Conservation (phyloP, 2,113 vertebrate genomes). For the Xiphophorus hellerii region DNA sequence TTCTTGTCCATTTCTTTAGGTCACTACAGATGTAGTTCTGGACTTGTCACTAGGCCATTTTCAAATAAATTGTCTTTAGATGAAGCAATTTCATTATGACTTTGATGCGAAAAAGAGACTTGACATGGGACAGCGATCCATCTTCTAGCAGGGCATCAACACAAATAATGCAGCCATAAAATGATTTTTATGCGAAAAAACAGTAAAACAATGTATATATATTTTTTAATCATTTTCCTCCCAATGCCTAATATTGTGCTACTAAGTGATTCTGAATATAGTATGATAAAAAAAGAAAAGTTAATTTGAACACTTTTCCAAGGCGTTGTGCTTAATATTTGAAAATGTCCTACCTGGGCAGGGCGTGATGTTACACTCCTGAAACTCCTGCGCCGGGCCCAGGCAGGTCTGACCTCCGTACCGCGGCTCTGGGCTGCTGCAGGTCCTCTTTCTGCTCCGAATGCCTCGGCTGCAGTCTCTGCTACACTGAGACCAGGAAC, state of each 20-base stretch:
- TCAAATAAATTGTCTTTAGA: too few species aligned
- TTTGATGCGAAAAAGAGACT: neutral
- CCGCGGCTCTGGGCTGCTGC: conserved; percentile 93
- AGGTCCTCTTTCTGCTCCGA: conserved; percentile 90
- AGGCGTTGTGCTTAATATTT: neutral
- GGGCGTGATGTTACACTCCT: conserved; percentile 95
- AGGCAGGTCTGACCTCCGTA: conserved; percentile 90
- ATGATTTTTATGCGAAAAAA: neutral
- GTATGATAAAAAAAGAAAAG: too few species aligned
- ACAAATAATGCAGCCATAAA: neutral
- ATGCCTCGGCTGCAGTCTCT: conserved; percentile 94
- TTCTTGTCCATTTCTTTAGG: too few species aligned
- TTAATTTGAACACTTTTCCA: neutral
- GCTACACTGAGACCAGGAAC: conserved; percentile 94
- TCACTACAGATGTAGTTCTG: too few species aligned
- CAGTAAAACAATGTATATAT: neutral
- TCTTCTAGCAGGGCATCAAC: neutral
- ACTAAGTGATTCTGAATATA: neutral
- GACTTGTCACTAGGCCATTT: too few species aligned
- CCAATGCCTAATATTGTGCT: neutral
- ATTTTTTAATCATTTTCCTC: too few species aligned
- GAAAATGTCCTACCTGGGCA: conserved; percentile 87
- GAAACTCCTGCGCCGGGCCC: conserved; percentile 90
- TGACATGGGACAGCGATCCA: neutral
- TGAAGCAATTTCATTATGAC: too few species aligned